phyloP scores from a whole-genome alignment of 2,888 invertebrate genomes.

The Hirtodrosophila duncani region DNA sequence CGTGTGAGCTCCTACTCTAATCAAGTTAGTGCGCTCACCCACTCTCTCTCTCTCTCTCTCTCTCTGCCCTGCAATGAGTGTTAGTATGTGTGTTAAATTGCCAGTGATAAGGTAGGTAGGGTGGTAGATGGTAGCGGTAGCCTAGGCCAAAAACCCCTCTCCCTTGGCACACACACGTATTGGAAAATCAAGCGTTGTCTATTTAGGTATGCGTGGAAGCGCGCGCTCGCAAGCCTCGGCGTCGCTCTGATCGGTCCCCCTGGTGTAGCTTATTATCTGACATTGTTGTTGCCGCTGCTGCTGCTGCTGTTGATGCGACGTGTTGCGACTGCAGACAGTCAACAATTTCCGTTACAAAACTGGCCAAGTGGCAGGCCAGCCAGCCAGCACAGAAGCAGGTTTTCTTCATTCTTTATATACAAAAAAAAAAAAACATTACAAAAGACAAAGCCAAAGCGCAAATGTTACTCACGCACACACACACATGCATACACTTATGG shows the following conservation, averaged over 20 bases:
- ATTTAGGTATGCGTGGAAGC: slow-evolving; percentile 46
- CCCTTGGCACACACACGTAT: too few species aligned
- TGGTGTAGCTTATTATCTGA: too few species aligned
- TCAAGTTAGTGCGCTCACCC: too few species aligned
- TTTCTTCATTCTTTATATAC: slow-evolving; percentile 43
- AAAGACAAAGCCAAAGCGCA: slow-evolving; percentile 40
- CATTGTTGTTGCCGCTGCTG: not conserved
- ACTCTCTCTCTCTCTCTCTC: too few species aligned
- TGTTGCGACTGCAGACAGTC: slow-evolving; percentile 52
- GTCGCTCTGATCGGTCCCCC: too few species aligned
- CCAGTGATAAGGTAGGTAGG: too few species aligned
- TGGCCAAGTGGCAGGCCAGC: slow-evolving; percentile 45
- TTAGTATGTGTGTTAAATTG: too few species aligned
- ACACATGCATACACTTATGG: slow-evolving; percentile 16
- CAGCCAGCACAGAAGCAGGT: slow-evolving; percentile 39
- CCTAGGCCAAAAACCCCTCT: too few species aligned
- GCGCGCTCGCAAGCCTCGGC: too few species aligned
- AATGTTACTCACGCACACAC: slow-evolving; percentile 22
- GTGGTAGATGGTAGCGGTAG: too few species aligned
- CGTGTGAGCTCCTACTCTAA: too few species aligned
- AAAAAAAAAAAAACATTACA: slow-evolving; percentile 29
- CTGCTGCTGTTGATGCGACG: slow-evolving; percentile 28
- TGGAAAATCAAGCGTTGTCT: slow-evolving; percentile 32
- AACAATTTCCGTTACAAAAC: slow-evolving; percentile 66
- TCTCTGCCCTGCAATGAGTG: too few species aligned